Base-by-base conservation (phyloP, 1,140 invertebrate genomes). In the Sarcophaga bullata region DNA sequence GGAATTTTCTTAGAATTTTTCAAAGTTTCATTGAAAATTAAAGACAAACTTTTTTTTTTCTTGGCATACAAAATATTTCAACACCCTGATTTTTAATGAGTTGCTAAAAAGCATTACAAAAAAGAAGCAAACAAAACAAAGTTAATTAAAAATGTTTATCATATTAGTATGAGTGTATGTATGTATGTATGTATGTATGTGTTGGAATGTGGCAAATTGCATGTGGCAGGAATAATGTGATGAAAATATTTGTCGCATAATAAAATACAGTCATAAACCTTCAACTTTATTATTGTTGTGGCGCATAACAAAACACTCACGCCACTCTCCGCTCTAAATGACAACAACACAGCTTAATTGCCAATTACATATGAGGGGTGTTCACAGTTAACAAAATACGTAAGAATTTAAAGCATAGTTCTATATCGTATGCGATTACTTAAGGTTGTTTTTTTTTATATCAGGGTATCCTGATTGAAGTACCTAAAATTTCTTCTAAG, bases 81-180 rank as follows among this genome's bases (percentile, higher is more conserved):
- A 52, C 75, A 78, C 48, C 6, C 48, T 25, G 11, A 46, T 48
- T 78, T 78, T 49, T 78, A 78, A 78, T 78, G 75, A 78, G 75
- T 78, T 78, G 75, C 25, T 4, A 49, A 49, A 49, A 49, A n/a
- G 62, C 7, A 13, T 37, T 37, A 37, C n/a, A n/a, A n/a, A 37
- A 37, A 25, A 11, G 7, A 6, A 25, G 17, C 15, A 15, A 4
- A 49, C 47, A 73, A 46, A 37, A 17, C 17, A 25, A 50, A 50
- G 75, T 78, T 78, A 78, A 78, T 78, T 78, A 78, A 78, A 78
- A 78, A 78, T 78, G 75, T 78, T 78, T 78, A 78, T 78, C 75
- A 78, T 78, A 78, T 78, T 78, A 78, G 75, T 48, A 48, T 48
- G 54, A n/a, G 54, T 15, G n/a, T 58, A n/a, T 58, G 15, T 58